phyloP scores from a whole-genome alignment of 2,888 invertebrate species.

The Orthosia cruda region DNA sequence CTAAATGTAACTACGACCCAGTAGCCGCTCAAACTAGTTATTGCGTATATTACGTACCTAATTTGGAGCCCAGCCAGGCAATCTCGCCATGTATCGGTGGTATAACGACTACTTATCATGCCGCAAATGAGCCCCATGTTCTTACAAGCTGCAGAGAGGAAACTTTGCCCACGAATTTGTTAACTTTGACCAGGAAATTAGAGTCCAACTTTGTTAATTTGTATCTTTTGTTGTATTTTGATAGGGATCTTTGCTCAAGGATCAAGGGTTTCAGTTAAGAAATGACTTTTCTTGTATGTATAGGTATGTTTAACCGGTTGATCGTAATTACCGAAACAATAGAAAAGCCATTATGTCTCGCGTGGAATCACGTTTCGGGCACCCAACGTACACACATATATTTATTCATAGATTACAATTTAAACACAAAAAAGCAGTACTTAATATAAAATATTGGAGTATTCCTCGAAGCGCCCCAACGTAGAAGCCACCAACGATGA shows the following conservation, averaged over 20 bases:
- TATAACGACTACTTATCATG: constrained; percentile 51
- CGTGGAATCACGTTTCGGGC: too few relatives aligned
- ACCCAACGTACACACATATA: too few relatives aligned
- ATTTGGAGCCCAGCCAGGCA: constrained; percentile 60
- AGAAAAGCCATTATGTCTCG: too few relatives aligned
- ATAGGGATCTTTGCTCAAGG: constrained; percentile 27
- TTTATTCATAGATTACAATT: too few relatives aligned
- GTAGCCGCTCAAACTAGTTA: constrained; percentile 33
- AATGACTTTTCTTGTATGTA: not conserved
- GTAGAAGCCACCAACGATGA: too few relatives aligned
- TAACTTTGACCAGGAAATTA: constrained; percentile 51
- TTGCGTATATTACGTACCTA: constrained; percentile 46
- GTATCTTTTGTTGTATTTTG: constrained; percentile 59
- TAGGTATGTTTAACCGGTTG: not conserved
- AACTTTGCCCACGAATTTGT: constrained; percentile 34
- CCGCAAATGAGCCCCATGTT: constrained; percentile 43
- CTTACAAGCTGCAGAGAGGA: constrained; percentile 37
- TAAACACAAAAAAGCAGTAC: too few relatives aligned
- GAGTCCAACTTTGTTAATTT: constrained; percentile 50
- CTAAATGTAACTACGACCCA: not conserved
- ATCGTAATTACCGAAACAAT: too few relatives aligned
- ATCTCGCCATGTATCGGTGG: constrained; percentile 43
- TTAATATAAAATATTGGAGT: too few relatives aligned
- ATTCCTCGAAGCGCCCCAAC: too few relatives aligned
- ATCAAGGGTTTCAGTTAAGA: not conserved